Conservation (phyloP, 2,797 vertebrate species). For the Etheostoma nigrum region DNA sequence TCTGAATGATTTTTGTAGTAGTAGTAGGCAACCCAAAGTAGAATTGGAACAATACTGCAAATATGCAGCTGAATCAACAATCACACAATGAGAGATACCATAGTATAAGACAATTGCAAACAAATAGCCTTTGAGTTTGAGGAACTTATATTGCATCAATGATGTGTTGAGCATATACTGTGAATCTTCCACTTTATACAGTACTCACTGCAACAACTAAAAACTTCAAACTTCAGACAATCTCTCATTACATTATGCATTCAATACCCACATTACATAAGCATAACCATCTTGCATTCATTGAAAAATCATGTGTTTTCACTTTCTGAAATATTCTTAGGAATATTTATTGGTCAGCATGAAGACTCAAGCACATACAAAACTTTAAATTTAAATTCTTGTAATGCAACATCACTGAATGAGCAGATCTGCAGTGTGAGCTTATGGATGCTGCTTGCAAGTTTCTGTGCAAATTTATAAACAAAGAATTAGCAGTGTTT, state of each 20-base stretch:
- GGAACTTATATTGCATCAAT: conserved; percentile 31
- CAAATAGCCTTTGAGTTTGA: not conserved
- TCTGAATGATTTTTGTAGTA: too few species aligned
- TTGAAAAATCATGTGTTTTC: conserved; percentile 43
- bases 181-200: not conserved
- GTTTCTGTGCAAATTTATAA: conserved; percentile 25
- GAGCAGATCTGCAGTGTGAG: conserved; percentile 17
- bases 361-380: conserved; percentile 53
- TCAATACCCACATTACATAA: conserved; percentile 51
- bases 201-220: not conserved
- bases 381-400: conserved; percentile 59
- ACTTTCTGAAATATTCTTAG: conserved; percentile 43
- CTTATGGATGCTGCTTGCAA: conserved; percentile 36
- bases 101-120: not conserved
- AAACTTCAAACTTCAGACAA: not conserved
- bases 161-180: not conserved
- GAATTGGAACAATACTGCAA: too few species aligned
- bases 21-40: too few species aligned
- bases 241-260: conserved; percentile 30
- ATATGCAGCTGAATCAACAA: too few species aligned
- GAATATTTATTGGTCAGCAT: conserved; percentile 72
- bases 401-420: conserved; percentile 72
- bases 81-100: not conserved
- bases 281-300: conserved; percentile 48
- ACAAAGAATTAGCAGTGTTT: not conserved